These are phyloP conservation scores for Psix sp. DNA, from an alignment of 1,140 invertebrate genomes.

Conservation along the genomic window DNA sequence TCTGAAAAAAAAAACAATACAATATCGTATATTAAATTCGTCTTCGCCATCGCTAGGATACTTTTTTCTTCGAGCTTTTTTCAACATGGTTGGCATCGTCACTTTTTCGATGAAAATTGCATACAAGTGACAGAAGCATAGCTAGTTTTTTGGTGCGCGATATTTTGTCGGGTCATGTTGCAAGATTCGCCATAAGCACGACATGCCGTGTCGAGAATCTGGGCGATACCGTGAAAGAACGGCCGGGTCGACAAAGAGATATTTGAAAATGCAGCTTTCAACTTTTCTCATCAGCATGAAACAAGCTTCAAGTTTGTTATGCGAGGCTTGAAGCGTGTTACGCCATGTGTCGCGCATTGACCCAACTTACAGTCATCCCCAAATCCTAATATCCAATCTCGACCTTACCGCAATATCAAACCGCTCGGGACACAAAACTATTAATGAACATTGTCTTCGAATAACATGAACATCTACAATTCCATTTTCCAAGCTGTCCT, in stretches of 20 bases:
- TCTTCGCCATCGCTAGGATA: conserved; percentile 11
- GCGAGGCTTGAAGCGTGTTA: conserved; percentile 75
- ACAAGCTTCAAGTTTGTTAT: conserved; percentile 73
- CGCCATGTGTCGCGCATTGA: conserved; percentile 76
- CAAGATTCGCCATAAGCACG: conserved; percentile 61
- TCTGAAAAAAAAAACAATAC: background rate
- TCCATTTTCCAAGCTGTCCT: background rate
- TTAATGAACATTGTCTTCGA: conserved; percentile 20
- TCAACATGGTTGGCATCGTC: conserved; percentile 25
- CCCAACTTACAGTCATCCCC: conserved; percentile 61
- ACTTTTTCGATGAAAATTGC: conserved; percentile 45
- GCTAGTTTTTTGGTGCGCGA: conserved; percentile 44
- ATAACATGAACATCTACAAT: background rate
- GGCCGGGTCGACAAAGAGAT: conserved; percentile 49
- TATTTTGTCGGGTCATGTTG: conserved; percentile 54
- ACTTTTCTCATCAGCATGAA: conserved; percentile 75
- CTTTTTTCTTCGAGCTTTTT: conserved; percentile 7
- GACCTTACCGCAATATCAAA: conserved; percentile 44
- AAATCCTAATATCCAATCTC: conserved; percentile 54
- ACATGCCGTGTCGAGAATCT: conserved; percentile 56
- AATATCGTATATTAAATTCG: background rate
- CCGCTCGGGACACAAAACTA: conserved; percentile 12
- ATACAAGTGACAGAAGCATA: conserved; percentile 18
- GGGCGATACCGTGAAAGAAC: conserved; percentile 28
- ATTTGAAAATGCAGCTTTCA: conserved; percentile 73